Evolutionary conservation across 1,140 invertebrate genomes (phyloP).

Genomic region (Heliothis subflexa): DNA sequence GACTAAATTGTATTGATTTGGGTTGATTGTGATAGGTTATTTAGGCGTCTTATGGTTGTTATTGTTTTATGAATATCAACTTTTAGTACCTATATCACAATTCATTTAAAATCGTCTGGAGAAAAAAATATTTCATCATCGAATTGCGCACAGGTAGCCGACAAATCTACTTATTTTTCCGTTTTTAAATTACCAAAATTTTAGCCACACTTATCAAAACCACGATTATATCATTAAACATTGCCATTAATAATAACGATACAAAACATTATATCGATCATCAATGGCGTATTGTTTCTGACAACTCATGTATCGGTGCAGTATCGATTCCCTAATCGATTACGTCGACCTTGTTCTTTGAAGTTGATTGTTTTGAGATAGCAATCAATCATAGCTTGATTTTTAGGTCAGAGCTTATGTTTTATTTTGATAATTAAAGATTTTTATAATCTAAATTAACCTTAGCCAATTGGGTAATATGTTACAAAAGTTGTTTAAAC

Average conservation of each 20-base stretch:
- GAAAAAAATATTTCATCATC: too few relatives aligned
- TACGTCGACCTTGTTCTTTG: slow-evolving; percentile 53
- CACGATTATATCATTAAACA: slow-evolving; percentile 26
- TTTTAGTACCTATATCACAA: too few relatives aligned
- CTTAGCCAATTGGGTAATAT: not conserved
- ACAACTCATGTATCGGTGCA: slow-evolving; percentile 60
- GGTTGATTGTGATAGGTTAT: slow-evolving; percentile 15
- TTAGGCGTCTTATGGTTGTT: not conserved
- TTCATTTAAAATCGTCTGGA: too few relatives aligned
- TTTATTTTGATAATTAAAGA: slow-evolving; percentile 1
- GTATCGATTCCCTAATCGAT: slow-evolving; percentile 62
- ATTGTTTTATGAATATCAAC: too few relatives aligned
- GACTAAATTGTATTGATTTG: slow-evolving; percentile 27
- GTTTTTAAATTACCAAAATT: too few relatives aligned
- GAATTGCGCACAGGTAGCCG: not conserved
- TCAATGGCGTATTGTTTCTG: slow-evolving; percentile 62
- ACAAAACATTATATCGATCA: slow-evolving; percentile 58
- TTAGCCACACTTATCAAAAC: not conserved
- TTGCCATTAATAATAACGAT: slow-evolving; percentile 25
- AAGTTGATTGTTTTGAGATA: slow-evolving; percentile 58
- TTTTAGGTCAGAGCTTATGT: slow-evolving; percentile 12
- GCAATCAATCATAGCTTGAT: slow-evolving; percentile 59
- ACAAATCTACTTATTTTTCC: too few relatives aligned
- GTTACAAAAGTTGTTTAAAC: too few relatives aligned
- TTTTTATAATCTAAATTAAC: slow-evolving; percentile 8